These are phyloP conservation scores for Loriculus beryllinus DNA, from an alignment of 2,797 vertebrate species.

Conservation along the genomic window DNA sequence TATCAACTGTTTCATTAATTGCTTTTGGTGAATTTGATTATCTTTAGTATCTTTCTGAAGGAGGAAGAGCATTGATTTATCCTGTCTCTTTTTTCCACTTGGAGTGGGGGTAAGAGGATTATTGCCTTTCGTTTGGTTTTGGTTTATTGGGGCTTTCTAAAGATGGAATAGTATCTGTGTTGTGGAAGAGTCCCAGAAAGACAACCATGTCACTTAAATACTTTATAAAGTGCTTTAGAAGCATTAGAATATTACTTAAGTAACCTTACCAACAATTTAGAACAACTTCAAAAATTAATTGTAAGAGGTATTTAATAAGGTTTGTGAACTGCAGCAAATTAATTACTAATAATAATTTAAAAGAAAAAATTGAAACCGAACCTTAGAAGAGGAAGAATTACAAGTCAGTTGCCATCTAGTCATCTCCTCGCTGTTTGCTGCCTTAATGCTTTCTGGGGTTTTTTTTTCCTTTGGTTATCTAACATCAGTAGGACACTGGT, in stretches of 20 bases:
- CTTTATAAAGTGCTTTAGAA: neutral
- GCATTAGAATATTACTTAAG: neutral
- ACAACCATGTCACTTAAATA: neutral
- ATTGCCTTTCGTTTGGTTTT: neutral
- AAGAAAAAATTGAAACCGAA: neutral
- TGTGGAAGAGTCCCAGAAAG: neutral
- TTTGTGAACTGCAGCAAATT: neutral
- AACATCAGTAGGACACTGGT: neutral
- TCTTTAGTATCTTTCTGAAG: neutral
- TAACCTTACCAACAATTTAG: neutral
- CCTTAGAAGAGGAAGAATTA: neutral
- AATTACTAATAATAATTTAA: neutral
- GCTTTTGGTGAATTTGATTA: neutral
- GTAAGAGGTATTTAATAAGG: neutral
- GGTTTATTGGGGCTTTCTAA: neutral
- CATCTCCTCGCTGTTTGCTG: neutral
- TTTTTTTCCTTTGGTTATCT: neutral
- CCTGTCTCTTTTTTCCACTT: neutral
- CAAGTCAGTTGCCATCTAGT: neutral
- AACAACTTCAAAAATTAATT: neutral
- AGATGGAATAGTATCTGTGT: neutral
- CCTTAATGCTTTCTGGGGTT: neutral
- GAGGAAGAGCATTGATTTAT: neutral
- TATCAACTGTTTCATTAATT: neutral
- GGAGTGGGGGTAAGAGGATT: neutral